Percentiles rank a stretch among this genome's conserved stretches.
These are phyloP conservation scores for Tenthredo notha DNA, from an alignment of 2,888 invertebrate species.

Conservation along the genomic window DNA sequence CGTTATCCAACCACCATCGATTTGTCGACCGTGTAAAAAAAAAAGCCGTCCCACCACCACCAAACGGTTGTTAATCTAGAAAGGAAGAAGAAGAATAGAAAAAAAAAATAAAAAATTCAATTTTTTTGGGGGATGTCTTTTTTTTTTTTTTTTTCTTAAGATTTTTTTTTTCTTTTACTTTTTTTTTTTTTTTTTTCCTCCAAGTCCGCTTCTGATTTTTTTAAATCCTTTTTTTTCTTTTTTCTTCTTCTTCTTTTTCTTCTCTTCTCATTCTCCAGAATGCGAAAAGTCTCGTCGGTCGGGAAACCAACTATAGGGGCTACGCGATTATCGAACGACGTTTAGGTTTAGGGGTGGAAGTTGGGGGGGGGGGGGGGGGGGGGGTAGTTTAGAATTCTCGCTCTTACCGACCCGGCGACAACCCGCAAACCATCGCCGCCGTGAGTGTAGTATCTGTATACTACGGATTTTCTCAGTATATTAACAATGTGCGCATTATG, in stretches of 20 bases:
- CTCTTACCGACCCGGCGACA: slow-evolving; percentile 26
- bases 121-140: not conserved
- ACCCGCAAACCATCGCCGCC: not conserved
- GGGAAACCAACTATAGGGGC: too few species aligned
- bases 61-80: not conserved
- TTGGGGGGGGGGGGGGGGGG: too few species aligned
- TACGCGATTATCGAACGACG: not conserved
- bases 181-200: not conserved
- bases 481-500: slow-evolving; percentile 12
- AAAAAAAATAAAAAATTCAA: not conserved
- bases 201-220: too few species aligned
- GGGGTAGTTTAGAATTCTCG: not conserved
- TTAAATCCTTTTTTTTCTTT: too few species aligned
- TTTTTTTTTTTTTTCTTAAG: too few species aligned
- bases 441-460: not conserved
- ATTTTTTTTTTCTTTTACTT: not conserved
- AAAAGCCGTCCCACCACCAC: too few species aligned
- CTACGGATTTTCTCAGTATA: not conserved
- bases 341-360: too few species aligned
- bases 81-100: not conserved
- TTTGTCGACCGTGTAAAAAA: not conserved
- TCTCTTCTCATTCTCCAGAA: not conserved
- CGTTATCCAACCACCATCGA: not conserved
- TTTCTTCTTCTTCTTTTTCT: too few species aligned
- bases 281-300: too few species aligned